These are phyloP conservation scores for Rhysida immarginata DNA, from an alignment of 1,140 invertebrate species.

Conservation along the genomic window DNA sequence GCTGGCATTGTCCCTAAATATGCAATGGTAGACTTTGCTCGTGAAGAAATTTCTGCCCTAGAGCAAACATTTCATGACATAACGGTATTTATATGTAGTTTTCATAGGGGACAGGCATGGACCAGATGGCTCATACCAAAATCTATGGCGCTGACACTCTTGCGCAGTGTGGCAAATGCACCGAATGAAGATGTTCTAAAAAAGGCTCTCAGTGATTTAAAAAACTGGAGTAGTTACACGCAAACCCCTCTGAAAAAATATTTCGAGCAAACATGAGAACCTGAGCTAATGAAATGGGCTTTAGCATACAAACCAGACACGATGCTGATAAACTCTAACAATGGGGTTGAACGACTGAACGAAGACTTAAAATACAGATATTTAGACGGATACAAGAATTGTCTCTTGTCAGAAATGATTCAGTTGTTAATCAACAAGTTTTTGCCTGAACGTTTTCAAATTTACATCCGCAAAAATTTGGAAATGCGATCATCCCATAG, in stretches of 20 bases:
- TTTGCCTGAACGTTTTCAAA: too few relatives aligned
- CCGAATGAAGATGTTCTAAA: background rate
- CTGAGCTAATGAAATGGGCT: background rate
- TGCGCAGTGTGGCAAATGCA: background rate
- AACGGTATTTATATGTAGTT: constrained; percentile 6
- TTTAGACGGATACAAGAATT: too few relatives aligned
- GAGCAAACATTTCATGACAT: background rate
- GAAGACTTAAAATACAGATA: background rate
- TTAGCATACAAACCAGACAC: background rate
- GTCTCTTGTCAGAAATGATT: too few relatives aligned
- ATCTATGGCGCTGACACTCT: background rate
- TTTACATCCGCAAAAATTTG: too few relatives aligned
- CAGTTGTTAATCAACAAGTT: too few relatives aligned
- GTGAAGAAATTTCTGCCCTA: constrained; percentile 7
- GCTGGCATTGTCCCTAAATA: background rate
- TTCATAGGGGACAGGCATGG: constrained; percentile 9
- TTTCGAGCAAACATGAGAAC: background rate
- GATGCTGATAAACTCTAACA: too few relatives aligned
- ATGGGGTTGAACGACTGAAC: background rate
- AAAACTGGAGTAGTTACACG: background rate
- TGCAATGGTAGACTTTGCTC: constrained; percentile 9
- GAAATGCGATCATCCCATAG: too few relatives aligned
- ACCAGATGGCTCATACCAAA: constrained; percentile 1
- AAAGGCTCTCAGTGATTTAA: background rate
- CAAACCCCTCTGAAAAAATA: background rate